Percentiles rank a stretch among this genome's conserved stretches.
Conservation (phyloP, 2,113 vertebrate species). For the Poicephalus gulielmi region DNA sequence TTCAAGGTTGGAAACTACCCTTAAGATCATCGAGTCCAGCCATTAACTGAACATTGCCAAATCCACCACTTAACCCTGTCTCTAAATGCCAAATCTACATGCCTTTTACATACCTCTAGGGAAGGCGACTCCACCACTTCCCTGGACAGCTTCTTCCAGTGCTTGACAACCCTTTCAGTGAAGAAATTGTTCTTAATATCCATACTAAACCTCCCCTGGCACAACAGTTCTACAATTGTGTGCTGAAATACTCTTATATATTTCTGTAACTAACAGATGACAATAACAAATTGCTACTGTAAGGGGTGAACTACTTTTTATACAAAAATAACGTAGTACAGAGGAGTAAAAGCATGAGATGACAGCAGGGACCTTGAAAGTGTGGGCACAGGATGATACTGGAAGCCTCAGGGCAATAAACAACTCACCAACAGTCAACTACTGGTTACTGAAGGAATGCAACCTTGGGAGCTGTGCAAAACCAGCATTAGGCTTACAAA, state of each 20-base stretch:
- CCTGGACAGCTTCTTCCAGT: background rate
- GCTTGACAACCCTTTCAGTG: background rate
- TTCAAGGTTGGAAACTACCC: background rate
- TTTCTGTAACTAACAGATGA: background rate
- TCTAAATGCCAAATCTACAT: background rate
- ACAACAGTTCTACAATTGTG: background rate
- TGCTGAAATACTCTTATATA: background rate
- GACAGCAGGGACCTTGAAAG: background rate
- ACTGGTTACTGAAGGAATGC: background rate
- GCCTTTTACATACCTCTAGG: background rate
- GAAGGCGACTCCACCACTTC: background rate
- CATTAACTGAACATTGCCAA: background rate
- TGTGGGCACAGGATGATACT: background rate
- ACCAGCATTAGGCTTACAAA: background rate
- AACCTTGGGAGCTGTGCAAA: background rate
- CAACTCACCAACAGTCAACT: background rate
- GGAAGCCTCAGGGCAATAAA: background rate
- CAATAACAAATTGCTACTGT: background rate
- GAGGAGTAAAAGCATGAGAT: background rate
- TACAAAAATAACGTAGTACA: background rate
- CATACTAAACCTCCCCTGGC: background rate
- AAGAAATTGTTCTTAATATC: background rate
- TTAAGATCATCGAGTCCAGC: background rate
- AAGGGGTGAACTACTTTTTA: background rate
- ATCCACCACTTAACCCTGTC: background rate